A percentile compares a stretch with the other conserved stretches of the same genome.
phyloP scores from a whole-genome alignment of 2,888 invertebrate genomes.

The Melipona bicolor region DNA sequence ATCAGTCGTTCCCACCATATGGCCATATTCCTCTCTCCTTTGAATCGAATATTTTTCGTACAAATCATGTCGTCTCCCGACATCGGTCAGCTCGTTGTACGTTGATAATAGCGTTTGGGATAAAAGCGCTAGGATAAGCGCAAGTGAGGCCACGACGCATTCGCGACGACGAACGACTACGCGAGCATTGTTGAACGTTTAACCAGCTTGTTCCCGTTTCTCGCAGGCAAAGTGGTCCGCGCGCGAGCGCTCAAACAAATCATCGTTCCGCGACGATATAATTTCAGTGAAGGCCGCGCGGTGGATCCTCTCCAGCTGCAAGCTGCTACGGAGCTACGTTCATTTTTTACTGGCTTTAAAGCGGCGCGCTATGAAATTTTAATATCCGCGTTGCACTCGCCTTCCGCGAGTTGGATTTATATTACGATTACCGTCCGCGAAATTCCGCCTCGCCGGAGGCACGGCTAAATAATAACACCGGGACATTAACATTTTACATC shows the following conservation, averaged over 20 bases:
- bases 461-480: constrained; percentile 44
- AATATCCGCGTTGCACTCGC: constrained; percentile 50
- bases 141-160: too few relatives aligned
- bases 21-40: constrained; percentile 5
- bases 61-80: constrained; percentile 1
- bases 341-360: constrained; percentile 48
- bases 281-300: constrained; percentile 35
- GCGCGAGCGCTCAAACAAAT: constrained; percentile 67
- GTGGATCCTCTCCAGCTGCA: constrained; percentile 56
- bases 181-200: constrained; percentile 45
- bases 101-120: neutral
- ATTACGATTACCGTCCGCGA: constrained; percentile 43
- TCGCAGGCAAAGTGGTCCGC: constrained; percentile 19
- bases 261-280: constrained; percentile 64
- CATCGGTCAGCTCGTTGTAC: constrained; percentile 7
- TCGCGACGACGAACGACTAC: constrained; percentile 68
- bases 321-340: constrained; percentile 21
- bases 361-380: constrained; percentile 55
- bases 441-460: constrained; percentile 14
- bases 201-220: constrained; percentile 32
- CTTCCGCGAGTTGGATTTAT: constrained; percentile 51
- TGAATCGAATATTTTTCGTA: constrained; percentile 17
- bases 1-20: constrained; percentile 14
- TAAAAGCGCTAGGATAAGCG: neutral
- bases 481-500: constrained; percentile 49